Percentiles rank a stretch among this genome's conserved stretches.
phyloP scores from a whole-genome alignment of 2,113 vertebrate genomes.

The Pollachius pollachius region DNA sequence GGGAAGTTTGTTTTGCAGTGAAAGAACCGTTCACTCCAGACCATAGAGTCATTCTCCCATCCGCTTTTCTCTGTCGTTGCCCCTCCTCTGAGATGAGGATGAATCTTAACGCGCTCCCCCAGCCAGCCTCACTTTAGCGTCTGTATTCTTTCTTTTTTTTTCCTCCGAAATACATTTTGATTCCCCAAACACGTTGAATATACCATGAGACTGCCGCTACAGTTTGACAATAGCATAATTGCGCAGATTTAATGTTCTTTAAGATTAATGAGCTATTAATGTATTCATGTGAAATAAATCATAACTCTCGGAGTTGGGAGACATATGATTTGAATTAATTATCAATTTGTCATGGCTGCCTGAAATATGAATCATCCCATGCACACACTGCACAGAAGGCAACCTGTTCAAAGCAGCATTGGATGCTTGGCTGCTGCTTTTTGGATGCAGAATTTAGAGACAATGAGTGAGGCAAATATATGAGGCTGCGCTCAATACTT shows the following conservation, averaged over 20 bases:
- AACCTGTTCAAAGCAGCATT: too few species aligned
- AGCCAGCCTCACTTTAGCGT: conserved; percentile 18
- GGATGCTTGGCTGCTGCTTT: too few species aligned
- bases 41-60: conserved; percentile 23
- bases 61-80: not conserved
- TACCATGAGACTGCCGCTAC: conserved; percentile 63
- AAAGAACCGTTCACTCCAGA: too few species aligned
- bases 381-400: too few species aligned
- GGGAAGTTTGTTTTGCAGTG: too few species aligned
- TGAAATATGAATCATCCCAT: conserved; percentile 57
- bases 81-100: not conserved
- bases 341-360: conserved; percentile 61
- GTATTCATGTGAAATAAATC: conserved; percentile 62
- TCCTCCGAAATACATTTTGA: conserved; percentile 39
- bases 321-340: conserved; percentile 65
- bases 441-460: too few species aligned
- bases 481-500: too few species aligned
- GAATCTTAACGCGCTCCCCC: conserved; percentile 27
- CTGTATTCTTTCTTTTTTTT: conserved; percentile 41
- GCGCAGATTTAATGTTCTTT: conserved; percentile 62
- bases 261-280: conserved; percentile 70
- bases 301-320: conserved; percentile 61
- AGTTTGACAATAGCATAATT: conserved; percentile 55
- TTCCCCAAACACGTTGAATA: conserved; percentile 70
- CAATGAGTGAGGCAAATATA: too few species aligned